Base-by-base conservation (phyloP, 2,113 vertebrate genomes). In the Brienomyrus longianalis region DNA sequence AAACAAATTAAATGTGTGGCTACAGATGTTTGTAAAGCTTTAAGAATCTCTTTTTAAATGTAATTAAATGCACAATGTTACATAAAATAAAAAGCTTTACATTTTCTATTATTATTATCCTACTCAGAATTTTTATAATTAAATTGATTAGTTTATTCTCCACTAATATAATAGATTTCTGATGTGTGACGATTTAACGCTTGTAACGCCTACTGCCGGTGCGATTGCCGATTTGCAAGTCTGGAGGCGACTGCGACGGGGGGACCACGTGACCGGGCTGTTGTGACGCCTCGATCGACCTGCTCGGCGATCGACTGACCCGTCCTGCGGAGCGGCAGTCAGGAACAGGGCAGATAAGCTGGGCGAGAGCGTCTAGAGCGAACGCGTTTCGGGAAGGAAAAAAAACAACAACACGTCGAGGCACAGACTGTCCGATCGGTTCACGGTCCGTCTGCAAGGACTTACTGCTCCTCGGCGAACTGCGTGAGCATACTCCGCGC, bases 381-480 rank as follows among this genome's bases (percentile, higher is more conserved):
- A 93, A n/a, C 8, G 94, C 92, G 93, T 91, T 92, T 90, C 88
- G 35, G 17, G 35, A 39, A 77, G 31, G 31, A 7, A 80, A 92
- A 92, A 80, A 11, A 77, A 74, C 66, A 74, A 74, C 13, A 74
- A 35, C 27, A 77, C n/a, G n/a, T 27, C 3, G 31, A 74, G 27
- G n/a, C 66, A 13, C 27, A 74, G 56, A 88, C 54, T 21, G 35
- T 13, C 11, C 21, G 19, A 62, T 62, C 35, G 50, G 3, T 19
- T 51, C 35, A 88, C 83, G 77, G 54, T 54, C 87, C 52, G 88
- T 70, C 51, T 70, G 74, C 27, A 85, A 62, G 50, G 39, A 59
- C 52, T 84, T 66, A 45, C 54, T 50, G 77, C 17, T 84, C 52
- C 54, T 47, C 62, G 51, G 56, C 74, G 77, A 88, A 86, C 45